Evolutionary conservation across 2,888 invertebrate genomes (phyloP).

Genomic region (Parnassius orleans): DNA sequence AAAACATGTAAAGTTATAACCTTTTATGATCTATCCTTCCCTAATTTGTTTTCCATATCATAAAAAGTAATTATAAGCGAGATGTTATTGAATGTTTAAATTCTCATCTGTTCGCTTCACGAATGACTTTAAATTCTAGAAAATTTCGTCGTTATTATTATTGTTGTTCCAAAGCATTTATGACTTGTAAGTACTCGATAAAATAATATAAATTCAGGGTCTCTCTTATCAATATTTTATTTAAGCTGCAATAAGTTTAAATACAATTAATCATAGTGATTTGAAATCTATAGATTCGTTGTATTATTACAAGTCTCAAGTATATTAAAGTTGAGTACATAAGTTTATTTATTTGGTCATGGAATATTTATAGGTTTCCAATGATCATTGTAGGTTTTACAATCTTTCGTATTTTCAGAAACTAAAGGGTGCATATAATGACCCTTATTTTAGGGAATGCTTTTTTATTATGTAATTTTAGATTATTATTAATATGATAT

Average conservation of each 20-base stretch:
- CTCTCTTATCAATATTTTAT: conserved; percentile 39
- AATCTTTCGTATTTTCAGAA: neutral
- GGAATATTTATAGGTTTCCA: neutral
- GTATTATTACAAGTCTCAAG: neutral
- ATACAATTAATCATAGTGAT: neutral
- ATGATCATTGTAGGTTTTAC: neutral
- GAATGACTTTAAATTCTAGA: neutral
- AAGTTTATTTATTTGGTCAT: neutral
- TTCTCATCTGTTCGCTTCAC: neutral
- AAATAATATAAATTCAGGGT: conserved; percentile 29
- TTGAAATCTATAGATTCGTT: neutral
- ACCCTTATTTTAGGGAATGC: neutral
- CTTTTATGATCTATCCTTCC: too few relatives aligned
- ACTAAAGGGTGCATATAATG: neutral
- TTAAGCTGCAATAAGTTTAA: neutral
- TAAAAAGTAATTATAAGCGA: neutral
- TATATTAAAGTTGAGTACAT: neutral
- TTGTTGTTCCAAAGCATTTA: conserved; percentile 63
- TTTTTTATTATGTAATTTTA: conserved; percentile 16
- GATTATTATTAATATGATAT: conserved; percentile 6
- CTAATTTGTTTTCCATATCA: too few relatives aligned
- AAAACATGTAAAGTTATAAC: too few relatives aligned
- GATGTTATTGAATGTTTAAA: conserved; percentile 15
- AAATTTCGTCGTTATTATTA: conserved; percentile 29
- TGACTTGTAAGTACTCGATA: conserved; percentile 31